Conservation (phyloP, 2,113 vertebrate species). For the Formicarius rufipectus region DNA sequence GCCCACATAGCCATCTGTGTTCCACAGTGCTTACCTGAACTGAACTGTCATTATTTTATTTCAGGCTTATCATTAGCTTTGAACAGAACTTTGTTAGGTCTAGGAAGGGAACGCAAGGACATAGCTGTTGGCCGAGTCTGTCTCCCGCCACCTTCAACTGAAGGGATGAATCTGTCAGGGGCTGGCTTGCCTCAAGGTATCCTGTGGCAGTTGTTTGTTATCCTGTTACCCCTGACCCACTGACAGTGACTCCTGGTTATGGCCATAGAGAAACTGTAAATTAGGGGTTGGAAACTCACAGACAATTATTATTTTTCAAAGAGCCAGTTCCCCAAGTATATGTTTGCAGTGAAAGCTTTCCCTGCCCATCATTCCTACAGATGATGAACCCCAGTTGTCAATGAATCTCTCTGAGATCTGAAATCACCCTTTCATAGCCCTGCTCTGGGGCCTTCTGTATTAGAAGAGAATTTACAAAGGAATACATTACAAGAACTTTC, state of each 20-base stretch:
- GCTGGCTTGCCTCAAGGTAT: constrained; percentile 27
- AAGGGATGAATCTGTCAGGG: neutral
- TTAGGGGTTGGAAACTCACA: neutral
- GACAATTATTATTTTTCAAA: neutral
- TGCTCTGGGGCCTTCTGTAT: neutral
- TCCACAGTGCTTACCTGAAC: constrained; percentile 48
- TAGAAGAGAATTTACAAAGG: neutral
- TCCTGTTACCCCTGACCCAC: neutral
- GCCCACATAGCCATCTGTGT: constrained; percentile 51
- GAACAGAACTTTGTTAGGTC: constrained; percentile 12
- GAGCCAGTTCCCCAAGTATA: neutral
- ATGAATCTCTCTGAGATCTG: neutral
- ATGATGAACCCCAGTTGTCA: neutral
- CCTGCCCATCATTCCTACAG: neutral
- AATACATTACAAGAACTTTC: neutral
- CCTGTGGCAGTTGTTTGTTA: constrained; percentile 31
- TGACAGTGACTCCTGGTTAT: neutral
- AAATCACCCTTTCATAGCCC: constrained; percentile 12
- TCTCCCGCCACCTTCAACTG: neutral
- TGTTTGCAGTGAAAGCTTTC: neutral
- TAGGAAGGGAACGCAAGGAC: neutral
- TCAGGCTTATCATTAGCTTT: constrained; percentile 43
- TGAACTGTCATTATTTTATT: constrained; percentile 26
- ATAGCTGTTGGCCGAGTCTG: neutral
- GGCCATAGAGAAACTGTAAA: neutral